Evolutionary conservation across 2,113 vertebrate genomes (phyloP), one percentile per base, ranked within the genome.

Genomic region (Cyprinus carpio): DNA sequence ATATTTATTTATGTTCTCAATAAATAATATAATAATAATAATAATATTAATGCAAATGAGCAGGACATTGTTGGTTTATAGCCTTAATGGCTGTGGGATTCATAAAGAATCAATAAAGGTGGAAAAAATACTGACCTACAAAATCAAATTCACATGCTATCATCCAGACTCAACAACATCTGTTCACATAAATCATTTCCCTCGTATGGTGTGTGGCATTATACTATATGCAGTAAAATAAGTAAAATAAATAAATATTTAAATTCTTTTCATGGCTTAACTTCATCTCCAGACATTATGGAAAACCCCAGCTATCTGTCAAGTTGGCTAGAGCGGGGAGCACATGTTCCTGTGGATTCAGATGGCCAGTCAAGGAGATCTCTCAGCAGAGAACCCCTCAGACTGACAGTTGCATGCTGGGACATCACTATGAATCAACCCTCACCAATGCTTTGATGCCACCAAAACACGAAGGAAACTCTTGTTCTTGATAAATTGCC

Each of bases 311-410:
- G 74, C 78, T 86, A 75, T 90, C 88, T 90, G 90, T 89, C 87
- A 88, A 83, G 74, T 58, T 75, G 79, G 84, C 64, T 67, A 75
- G 81, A 79, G 76, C 84, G 88, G 84, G 82, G 87, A 88, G 87
- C 87, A 84, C 79, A 81, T 87, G 65, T 90, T 88, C 89, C 56
- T 46, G 74, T 82, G 76, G 89, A 87, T 87, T 88, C 91, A 90
- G 89, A 88, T 90, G 91, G 82, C 82, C 86, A 90, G 89, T 86
- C 86, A 91, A 88, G 90, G 91, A 81, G 67, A 93, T 86, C 91
- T 83, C 74, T 64, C 79, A 84, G 82, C 72, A 69, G 85, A 87
- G 82, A 86, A 86, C 77, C 65, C 77, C 76, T 89, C 75, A 78
- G 84, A 77, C 87, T 88, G 91, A 88, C 89, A 89, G 76, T 86